These are phyloP conservation scores for Ochropleura plecta DNA, from an alignment of 2,888 invertebrate species.

Conservation along the genomic window DNA sequence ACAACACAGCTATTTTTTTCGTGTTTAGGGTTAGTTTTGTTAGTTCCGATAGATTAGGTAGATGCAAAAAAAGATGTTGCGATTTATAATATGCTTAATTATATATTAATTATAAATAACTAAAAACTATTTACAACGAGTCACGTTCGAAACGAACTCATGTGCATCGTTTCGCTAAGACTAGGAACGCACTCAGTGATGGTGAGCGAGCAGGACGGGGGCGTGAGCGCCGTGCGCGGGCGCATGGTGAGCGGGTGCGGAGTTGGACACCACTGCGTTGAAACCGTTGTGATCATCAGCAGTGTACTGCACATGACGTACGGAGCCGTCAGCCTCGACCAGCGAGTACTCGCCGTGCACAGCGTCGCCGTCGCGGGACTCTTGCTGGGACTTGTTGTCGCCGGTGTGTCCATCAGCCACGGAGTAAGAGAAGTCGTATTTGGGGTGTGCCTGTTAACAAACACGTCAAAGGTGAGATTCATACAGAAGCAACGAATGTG, in stretches of 20 bases:
- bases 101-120: slow-evolving; percentile 55
- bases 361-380: slow-evolving; percentile 91
- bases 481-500: not conserved
- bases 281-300: slow-evolving; percentile 89
- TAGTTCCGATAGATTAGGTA: not conserved
- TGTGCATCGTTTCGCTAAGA: slow-evolving; percentile 16
- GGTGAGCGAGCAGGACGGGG: slow-evolving; percentile 71
- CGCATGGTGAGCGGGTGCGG: slow-evolving; percentile 79
- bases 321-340: slow-evolving; percentile 88
- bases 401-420: slow-evolving; percentile 91
- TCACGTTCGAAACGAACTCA: slow-evolving; percentile 31
- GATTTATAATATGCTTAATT: slow-evolving; percentile 40
- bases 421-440: slow-evolving; percentile 91
- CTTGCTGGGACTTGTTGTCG: slow-evolving; percentile 91
- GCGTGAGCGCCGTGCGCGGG: slow-evolving; percentile 67
- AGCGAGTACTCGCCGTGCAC: slow-evolving; percentile 90
- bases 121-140: slow-evolving; percentile 57
- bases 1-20: not conserved
- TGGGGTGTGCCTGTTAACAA: slow-evolving; percentile 87
- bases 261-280: slow-evolving; percentile 85
- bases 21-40: not conserved
- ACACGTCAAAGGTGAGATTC: slow-evolving; percentile 13
- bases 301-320: slow-evolving; percentile 89
- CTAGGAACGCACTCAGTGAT: slow-evolving; percentile 67
- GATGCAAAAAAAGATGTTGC: not conserved